phyloP scores from a whole-genome alignment of 1,140 invertebrate species.

The Pentalonia nigronervosa region DNA sequence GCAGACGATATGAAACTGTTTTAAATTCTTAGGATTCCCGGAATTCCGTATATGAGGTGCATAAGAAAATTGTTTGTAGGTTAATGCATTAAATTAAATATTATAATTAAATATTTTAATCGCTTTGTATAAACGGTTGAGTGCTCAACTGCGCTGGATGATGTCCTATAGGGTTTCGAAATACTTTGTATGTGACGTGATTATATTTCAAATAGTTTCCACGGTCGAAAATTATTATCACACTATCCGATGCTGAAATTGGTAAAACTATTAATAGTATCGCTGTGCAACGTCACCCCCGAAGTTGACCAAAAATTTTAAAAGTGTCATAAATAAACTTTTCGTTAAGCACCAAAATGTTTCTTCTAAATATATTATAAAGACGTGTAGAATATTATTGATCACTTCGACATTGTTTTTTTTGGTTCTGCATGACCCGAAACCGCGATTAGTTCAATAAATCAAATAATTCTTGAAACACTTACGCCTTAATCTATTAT shows the following conservation, averaged over 20 bases:
- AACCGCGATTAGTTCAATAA: too few relatives aligned
- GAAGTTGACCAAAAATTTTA: background rate
- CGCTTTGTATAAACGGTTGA: background rate
- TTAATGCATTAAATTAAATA: conserved; percentile 2
- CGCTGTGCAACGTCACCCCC: background rate
- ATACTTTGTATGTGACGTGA: background rate
- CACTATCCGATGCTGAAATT: background rate
- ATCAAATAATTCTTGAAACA: background rate
- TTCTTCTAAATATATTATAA: background rate
- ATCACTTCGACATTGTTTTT: background rate
- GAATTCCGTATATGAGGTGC: background rate
- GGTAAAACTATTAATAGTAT: background rate
- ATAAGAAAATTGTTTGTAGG: conserved; percentile 1
- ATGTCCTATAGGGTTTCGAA: background rate
- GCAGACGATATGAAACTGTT: background rate
- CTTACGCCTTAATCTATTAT: background rate
- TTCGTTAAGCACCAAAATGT: background rate
- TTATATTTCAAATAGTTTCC: background rate
- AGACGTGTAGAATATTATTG: background rate
- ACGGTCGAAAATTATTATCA: background rate
- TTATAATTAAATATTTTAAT: conserved; percentile 22
- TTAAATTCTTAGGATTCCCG: background rate
- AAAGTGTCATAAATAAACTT: background rate
- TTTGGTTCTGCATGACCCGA: background rate
- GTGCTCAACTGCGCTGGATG: background rate